Evolutionary conservation across 2,888 invertebrate species (phyloP).

Genomic region (Laspeyria flexula): DNA sequence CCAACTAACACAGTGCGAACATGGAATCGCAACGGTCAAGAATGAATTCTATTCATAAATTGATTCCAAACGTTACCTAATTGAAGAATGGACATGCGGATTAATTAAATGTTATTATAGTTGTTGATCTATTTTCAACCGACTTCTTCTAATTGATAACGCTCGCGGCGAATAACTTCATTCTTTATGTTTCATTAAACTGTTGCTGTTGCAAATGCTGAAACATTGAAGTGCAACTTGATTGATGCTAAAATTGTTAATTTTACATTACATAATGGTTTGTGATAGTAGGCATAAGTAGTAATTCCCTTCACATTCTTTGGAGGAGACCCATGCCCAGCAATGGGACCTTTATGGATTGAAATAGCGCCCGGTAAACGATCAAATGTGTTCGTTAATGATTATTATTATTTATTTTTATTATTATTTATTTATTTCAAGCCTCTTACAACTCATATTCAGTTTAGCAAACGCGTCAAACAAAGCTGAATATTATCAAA

Average conservation of each 20-base stretch:
- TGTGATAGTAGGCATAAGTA: too few species aligned
- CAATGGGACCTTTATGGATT: too few species aligned
- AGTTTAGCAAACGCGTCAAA: too few species aligned
- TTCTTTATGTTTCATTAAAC: constrained; percentile 19
- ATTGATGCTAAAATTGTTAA: neutral
- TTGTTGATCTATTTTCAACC: constrained; percentile 45
- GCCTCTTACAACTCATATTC: too few species aligned
- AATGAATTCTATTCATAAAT: constrained; percentile 41
- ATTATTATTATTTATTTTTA: too few species aligned
- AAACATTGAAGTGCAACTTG: neutral
- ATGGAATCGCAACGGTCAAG: constrained; percentile 23
- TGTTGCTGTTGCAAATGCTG: constrained; percentile 15
- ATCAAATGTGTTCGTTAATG: too few species aligned
- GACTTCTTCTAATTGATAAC: constrained; percentile 43
- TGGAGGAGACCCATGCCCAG: too few species aligned
- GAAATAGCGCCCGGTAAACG: too few species aligned
- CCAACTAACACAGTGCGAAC: constrained; percentile 28
- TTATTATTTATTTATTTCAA: too few species aligned
- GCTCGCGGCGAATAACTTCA: constrained; percentile 8
- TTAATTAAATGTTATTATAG: constrained; percentile 38
- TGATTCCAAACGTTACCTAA: constrained; percentile 38
- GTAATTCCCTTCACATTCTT: too few species aligned
- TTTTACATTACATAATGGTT: neutral
- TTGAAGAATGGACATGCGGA: constrained; percentile 36
- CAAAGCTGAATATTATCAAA: too few species aligned